Evolutionary conservation across 2,113 vertebrate genomes (phyloP), one percentile per base, ranked within the genome.

Genomic region (Aspiorhynchus laticeps): DNA sequence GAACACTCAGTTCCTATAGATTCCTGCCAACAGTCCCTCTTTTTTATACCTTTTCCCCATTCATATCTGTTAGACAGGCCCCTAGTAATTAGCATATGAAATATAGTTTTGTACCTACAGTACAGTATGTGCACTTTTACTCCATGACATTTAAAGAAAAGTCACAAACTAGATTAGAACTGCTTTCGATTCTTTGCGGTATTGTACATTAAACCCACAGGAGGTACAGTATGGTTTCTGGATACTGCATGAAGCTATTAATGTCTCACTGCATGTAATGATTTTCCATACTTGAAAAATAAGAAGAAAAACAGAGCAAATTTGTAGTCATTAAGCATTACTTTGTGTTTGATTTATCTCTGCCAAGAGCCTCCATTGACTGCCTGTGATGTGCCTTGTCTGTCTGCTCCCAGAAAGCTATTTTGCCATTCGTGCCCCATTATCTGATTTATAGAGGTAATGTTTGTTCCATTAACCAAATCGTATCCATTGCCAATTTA

Each of bases 391-490:
- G 76, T 88, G 75, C 26, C 74, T 87, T 85, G 79, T 65, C 75
- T 78, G 81, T 82, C 80, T 77, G 87, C 80, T 88, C 61, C 87
- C 78, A 87, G 80, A 7, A 85, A 89, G 85, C 86, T 91, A 90
- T 92, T 93, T 88, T 88, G 88, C 85, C 86, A 77, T 88, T 87
- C 83, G 79, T 88, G 82, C 77, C 88, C 71, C 85, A 84, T 85
- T 61, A 19, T 59, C 82, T 83, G 87, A 92, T 91, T 92, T 89
- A 92, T 93, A 4, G 26, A 82, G 7, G 14, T 71, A 80, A 85
- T 88, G 87, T 85, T 91, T 85, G 67, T 89, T 91, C 85, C 89
- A 89, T 92, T 92, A 85, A 91, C 86, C 81, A 87, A 12, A 78
- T 59, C 78, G 84, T 83, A 88, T 86, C 85, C 43, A 26, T 79